A percentile compares a stretch with the other conserved stretches of the same genome.
Conservation (phyloP, 2,888 invertebrate genomes). For the Caenorhabditis sp. region DNA sequence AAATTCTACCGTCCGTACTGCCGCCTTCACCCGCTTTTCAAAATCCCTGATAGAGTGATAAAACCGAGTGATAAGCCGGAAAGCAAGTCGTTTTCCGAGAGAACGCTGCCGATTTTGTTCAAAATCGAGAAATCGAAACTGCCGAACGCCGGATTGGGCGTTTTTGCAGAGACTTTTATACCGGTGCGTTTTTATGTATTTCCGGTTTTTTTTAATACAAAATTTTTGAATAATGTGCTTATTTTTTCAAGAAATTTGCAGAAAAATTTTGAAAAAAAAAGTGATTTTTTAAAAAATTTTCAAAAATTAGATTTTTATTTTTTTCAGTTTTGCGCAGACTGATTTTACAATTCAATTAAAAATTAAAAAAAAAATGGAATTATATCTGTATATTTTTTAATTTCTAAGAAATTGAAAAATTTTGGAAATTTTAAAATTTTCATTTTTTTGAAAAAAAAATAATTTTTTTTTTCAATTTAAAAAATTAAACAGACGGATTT, state of each 20-base stretch:
- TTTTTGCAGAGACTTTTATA: conserved; percentile 68
- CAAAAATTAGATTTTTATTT: background rate
- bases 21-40: conserved; percentile 70
- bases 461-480: too few species aligned
- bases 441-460: background rate
- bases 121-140: conserved; percentile 69
- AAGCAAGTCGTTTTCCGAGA: conserved; percentile 12
- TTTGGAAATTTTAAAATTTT: background rate
- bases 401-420: background rate
- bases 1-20: conserved; percentile 68
- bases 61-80: background rate
- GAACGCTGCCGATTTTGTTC: conserved; percentile 71
- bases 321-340: background rate
- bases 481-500: background rate
- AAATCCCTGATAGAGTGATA: conserved; percentile 48
- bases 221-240: background rate
- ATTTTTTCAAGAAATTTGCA: background rate
- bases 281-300: background rate
- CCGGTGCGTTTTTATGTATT: conserved; percentile 64
- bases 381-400: too few species aligned
- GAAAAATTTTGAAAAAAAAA: background rate
- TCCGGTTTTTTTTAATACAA: too few species aligned
- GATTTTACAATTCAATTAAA: background rate
- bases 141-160: conserved; percentile 74
- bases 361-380: background rate